Conservation (phyloP, 2,113 vertebrate species). For the Scomber japonicus region DNA sequence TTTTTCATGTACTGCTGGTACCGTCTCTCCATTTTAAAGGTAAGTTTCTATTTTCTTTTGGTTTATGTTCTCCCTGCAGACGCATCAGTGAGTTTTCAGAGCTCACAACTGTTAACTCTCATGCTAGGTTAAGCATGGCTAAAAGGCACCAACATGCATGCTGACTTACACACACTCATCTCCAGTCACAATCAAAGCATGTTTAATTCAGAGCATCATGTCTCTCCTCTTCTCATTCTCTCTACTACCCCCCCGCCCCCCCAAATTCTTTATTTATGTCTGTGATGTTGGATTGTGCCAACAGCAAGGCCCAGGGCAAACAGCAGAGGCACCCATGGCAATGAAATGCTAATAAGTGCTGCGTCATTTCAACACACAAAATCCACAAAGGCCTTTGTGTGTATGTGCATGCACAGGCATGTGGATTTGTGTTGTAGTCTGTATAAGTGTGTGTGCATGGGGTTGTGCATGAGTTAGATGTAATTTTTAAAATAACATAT, state of each 20-base stretch:
- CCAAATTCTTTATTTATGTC: slow-evolving; percentile 60
- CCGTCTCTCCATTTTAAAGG: slow-evolving; percentile 56
- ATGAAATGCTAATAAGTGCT: slow-evolving; percentile 73
- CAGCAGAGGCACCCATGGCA: slow-evolving; percentile 72
- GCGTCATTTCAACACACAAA: slow-evolving; percentile 65
- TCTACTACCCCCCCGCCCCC: not conserved
- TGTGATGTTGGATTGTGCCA: slow-evolving; percentile 75
- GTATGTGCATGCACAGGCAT: slow-evolving; percentile 21
- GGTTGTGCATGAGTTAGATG: not conserved
- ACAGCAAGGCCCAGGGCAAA: slow-evolving; percentile 77
- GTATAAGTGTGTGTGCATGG: slow-evolving; percentile 4
- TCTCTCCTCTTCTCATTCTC: slow-evolving; percentile 22
- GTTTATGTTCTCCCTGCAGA: slow-evolving; percentile 23
- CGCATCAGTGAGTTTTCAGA: slow-evolving; percentile 32
- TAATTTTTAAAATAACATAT: not conserved
- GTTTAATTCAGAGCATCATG: slow-evolving; percentile 66
- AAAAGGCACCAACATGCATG: slow-evolving; percentile 41
- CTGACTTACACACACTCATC: slow-evolving; percentile 33
- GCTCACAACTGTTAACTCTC: slow-evolving; percentile 33
- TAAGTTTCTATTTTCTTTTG: slow-evolving; percentile 57
- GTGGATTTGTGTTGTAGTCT: slow-evolving; percentile 5
- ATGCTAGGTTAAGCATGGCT: slow-evolving; percentile 44
- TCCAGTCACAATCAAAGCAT: slow-evolving; percentile 56
- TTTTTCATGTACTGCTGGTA: slow-evolving; percentile 54
- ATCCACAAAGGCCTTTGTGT: slow-evolving; percentile 25